phyloP scores from a whole-genome alignment of 1,140 invertebrate genomes.

The Papilio helenus region DNA sequence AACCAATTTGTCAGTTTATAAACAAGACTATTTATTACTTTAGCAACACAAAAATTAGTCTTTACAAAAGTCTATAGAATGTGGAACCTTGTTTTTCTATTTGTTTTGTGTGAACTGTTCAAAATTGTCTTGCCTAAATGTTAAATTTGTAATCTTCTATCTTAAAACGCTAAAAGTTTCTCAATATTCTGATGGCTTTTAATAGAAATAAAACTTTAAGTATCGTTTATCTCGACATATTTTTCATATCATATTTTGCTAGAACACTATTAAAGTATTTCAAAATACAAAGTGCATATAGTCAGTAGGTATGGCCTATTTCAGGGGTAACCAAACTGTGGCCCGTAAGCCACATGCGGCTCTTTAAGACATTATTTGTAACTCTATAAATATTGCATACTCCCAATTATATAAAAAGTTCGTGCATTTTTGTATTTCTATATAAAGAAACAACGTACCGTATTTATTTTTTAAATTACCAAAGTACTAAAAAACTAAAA shows the following conservation, averaged over 20 bases:
- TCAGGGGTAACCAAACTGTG: no score
- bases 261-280: background rate
- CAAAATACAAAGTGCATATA: background rate
- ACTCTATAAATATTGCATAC: no score
- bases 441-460: no score
- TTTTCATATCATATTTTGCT: background rate
- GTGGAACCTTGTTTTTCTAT: background rate
- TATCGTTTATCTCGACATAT: constrained; percentile 6
- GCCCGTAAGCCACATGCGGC: no score
- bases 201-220: background rate
- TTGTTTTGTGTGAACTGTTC: background rate
- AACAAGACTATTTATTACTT: no score
- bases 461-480: no score
- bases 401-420: no score
- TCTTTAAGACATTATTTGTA: no score
- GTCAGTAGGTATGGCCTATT: background rate
- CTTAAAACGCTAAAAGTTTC: constrained; percentile 17
- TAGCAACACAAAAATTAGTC: background rate
- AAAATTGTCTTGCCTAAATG: background rate
- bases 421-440: no score
- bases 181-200: background rate
- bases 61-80: background rate
- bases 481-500: no score
- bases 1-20: no score
- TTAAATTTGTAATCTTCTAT: background rate